These are phyloP conservation scores for Sinosuthora webbiana DNA, from an alignment of 2,113 vertebrate genomes.

Conservation along the genomic window DNA sequence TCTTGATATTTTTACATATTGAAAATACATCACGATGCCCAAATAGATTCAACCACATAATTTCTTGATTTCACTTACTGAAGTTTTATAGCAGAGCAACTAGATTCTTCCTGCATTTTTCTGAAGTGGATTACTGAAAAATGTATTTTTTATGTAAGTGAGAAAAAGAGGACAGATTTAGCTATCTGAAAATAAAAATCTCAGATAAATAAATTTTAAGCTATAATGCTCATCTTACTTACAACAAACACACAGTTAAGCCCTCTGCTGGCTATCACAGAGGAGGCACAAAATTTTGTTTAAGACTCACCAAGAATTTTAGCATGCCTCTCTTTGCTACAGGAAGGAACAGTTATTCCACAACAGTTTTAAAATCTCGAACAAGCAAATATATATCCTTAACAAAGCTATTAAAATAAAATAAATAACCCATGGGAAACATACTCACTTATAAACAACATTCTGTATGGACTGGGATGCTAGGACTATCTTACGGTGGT, in stretches of 20 bases:
- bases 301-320: background rate
- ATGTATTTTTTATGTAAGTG: background rate
- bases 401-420: background rate
- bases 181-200: background rate
- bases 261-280: background rate
- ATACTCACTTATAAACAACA: constrained; percentile 90
- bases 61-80: background rate
- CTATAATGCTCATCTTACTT: background rate
- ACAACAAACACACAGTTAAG: background rate
- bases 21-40: background rate
- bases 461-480: constrained; percentile 96
- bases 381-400: background rate
- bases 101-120: background rate
- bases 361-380: background rate
- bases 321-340: background rate
- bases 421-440: background rate
- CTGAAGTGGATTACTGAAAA: background rate
- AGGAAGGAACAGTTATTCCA: background rate
- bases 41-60: background rate
- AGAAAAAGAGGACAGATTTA: background rate
- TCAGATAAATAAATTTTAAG: background rate
- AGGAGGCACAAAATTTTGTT: background rate
- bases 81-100: background rate
- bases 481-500: constrained; percentile 96
- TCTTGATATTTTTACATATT: background rate